phyloP scores from a whole-genome alignment of 2,797 vertebrate species.

The Cyprinodon diabolis region DNA sequence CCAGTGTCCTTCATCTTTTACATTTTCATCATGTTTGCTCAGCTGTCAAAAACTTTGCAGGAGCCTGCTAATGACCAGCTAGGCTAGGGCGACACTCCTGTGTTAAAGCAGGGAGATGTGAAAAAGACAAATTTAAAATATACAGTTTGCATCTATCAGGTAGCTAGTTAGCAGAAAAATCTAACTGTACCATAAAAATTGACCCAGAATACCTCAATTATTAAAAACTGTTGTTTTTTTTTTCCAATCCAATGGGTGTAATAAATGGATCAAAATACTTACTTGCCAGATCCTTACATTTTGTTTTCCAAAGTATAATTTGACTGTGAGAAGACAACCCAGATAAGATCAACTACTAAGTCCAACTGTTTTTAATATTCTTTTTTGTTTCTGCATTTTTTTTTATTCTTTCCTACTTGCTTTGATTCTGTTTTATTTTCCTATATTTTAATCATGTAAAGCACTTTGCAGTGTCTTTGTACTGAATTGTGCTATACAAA shows the following conservation, averaged over 20 bases:
- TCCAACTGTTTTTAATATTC: neutral
- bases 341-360: neutral
- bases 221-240: too few relatives aligned
- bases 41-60: neutral
- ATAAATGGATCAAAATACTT: neutral
- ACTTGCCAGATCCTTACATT: neutral
- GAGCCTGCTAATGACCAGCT: neutral
- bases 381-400: too few relatives aligned
- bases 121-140: neutral
- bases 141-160: neutral
- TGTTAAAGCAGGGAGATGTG: neutral
- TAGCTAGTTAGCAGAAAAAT: neutral
- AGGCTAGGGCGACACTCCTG: too few relatives aligned
- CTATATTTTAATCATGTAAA: too few relatives aligned
- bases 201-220: neutral
- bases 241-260: neutral
- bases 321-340: neutral
- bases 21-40: neutral
- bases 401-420: too few relatives aligned
- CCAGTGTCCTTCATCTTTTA: neutral
- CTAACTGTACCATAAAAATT: too few relatives aligned
- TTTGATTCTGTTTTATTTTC: too few relatives aligned
- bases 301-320: too few relatives aligned
- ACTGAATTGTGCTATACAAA: too few relatives aligned
- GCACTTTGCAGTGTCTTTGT: too few relatives aligned